These are phyloP conservation scores for Alouatta palliata DNA, from an alignment of 2,113 vertebrate genomes.

Conservation along the genomic window DNA sequence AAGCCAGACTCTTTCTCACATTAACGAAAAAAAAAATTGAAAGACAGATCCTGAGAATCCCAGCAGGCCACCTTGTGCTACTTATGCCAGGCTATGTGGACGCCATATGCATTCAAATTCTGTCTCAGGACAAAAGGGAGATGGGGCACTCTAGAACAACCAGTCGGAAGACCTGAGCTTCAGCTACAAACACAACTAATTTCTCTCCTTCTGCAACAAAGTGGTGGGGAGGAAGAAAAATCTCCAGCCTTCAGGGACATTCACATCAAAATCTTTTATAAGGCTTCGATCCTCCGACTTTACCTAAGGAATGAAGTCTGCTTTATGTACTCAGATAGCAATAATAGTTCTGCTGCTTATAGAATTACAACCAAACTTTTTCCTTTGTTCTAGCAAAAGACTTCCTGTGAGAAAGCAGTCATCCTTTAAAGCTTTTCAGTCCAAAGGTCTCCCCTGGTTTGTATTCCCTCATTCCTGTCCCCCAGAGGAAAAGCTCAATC, in stretches of 20 bases:
- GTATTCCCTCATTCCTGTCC: neutral
- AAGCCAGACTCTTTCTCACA: slow-evolving; percentile 75
- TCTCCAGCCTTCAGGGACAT: neutral
- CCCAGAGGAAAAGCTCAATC: slow-evolving; percentile 30
- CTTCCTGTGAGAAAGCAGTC: slow-evolving; percentile 63
- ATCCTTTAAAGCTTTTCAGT: slow-evolving; percentile 64
- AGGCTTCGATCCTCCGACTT: neutral
- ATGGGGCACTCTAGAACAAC: slow-evolving; percentile 43
- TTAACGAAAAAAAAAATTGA: slow-evolving; percentile 54
- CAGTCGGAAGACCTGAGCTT: slow-evolving; percentile 32
- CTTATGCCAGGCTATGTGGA: slow-evolving; percentile 12
- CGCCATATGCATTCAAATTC: slow-evolving; percentile 25
- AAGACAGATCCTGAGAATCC: slow-evolving; percentile 25
- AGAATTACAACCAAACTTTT: slow-evolving; percentile 60
- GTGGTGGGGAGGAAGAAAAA: neutral
- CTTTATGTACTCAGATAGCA: slow-evolving; percentile 22
- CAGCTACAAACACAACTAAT: slow-evolving; percentile 53
- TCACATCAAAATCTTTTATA: slow-evolving; percentile 9
- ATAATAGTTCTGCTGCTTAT: slow-evolving; percentile 37
- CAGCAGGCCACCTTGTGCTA: slow-evolving; percentile 38
- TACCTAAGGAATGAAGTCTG: neutral
- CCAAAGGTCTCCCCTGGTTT: slow-evolving; percentile 71
- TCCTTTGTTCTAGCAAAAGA: slow-evolving; percentile 53
- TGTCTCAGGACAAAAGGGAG: slow-evolving; percentile 1
- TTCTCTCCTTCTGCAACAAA: slow-evolving; percentile 54